phyloP scores from a whole-genome alignment of 2,113 vertebrate genomes.

The Chlamydotis undulata region DNA sequence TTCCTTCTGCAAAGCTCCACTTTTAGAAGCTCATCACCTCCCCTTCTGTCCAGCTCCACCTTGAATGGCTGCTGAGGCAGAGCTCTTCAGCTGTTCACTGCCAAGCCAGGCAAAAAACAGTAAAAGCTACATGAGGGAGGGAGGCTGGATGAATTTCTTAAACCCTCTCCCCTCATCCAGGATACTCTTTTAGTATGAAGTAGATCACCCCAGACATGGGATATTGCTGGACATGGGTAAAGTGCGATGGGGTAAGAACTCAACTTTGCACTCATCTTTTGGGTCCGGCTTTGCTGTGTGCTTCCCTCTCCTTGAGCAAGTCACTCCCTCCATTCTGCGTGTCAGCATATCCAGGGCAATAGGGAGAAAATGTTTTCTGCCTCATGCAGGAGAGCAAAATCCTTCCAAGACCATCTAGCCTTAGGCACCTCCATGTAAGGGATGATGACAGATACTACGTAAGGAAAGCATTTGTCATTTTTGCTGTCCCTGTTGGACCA shows the following conservation, averaged over 20 bases:
- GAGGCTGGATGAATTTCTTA: neutral
- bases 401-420: neutral
- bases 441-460: neutral
- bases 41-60: neutral
- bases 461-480: neutral
- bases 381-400: neutral
- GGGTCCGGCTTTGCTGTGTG: neutral
- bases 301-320: neutral
- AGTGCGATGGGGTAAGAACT: neutral
- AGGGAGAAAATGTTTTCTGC: neutral
- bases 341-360: neutral
- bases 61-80: neutral
- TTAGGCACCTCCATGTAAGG: neutral
- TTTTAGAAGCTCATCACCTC: neutral
- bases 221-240: neutral
- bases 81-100: neutral
- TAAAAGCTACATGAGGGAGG: neutral
- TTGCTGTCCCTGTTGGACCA: neutral
- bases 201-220: neutral
- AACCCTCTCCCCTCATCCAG: neutral
- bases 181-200: neutral
- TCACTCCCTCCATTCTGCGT: neutral
- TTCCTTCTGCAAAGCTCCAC: neutral
- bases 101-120: neutral
- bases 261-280: neutral